Percentiles rank a stretch among this genome's conserved stretches.
These are phyloP conservation scores for Drepana arcuata DNA, from an alignment of 1,140 invertebrate genomes.

Conservation along the genomic window DNA sequence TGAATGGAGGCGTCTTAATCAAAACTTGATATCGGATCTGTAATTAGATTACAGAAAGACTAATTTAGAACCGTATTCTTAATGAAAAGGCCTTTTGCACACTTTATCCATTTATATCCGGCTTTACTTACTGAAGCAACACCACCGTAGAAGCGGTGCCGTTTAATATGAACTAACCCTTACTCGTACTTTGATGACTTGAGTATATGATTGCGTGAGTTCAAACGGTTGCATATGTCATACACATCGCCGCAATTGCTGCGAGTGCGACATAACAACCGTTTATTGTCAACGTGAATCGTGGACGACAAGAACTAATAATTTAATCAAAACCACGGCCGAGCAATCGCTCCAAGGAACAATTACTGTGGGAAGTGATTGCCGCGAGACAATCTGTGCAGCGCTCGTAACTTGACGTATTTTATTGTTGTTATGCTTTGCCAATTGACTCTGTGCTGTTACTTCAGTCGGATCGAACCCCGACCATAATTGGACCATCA, in stretches of 20 bases:
- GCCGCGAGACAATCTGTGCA: slow-evolving; percentile 16
- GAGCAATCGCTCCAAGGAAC: slow-evolving; percentile 11
- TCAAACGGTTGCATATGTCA: slow-evolving; percentile 15
- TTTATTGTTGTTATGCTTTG: slow-evolving; percentile 5
- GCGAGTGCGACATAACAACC: slow-evolving; percentile 10
- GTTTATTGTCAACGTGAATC: slow-evolving; percentile 18
- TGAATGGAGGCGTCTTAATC: too few species aligned
- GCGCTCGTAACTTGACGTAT: neutral
- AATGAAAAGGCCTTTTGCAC: too few species aligned
- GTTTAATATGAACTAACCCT: too few species aligned
- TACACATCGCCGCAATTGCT: slow-evolving; percentile 16
- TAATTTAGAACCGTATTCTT: too few species aligned
- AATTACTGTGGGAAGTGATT: slow-evolving; percentile 19
- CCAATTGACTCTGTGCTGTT: slow-evolving; percentile 10
- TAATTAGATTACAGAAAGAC: too few species aligned
- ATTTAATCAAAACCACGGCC: slow-evolving; percentile 35
- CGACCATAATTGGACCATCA: too few species aligned
- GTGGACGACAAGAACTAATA: slow-evolving; percentile 22
- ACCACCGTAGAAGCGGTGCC: too few species aligned
- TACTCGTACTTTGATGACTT: too few species aligned
- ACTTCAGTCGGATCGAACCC: too few species aligned
- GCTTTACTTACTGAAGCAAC: too few species aligned
- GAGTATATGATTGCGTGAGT: slow-evolving; percentile 7
- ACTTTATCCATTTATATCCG: too few species aligned
- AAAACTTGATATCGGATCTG: too few species aligned